Evolutionary conservation across 37 sponge, comb jelly and placozoan genomes (phyloP).

Genomic region (Bolinopsis microptera): DNA sequence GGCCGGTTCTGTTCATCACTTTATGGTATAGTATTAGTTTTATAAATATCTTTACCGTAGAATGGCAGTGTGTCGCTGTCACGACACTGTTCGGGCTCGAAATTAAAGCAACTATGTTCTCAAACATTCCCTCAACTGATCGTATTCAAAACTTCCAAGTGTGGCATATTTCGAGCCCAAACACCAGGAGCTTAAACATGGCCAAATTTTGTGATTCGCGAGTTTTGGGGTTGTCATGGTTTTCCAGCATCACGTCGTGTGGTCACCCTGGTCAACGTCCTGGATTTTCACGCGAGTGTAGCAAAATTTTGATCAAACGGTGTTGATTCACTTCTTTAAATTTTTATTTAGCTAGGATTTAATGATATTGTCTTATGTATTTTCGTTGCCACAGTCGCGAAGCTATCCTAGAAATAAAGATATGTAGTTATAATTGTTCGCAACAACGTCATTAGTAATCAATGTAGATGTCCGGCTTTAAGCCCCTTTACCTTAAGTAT

Average conservation of each 20-base stretch:
- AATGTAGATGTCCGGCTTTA: too few species aligned
- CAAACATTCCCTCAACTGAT: too few species aligned
- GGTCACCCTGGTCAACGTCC: neutral
- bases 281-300: neutral
- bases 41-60: neutral
- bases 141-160: too few species aligned
- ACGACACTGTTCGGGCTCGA: neutral
- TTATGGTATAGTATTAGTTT: neutral
- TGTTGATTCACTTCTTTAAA: neutral
- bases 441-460: too few species aligned
- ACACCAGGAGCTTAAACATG: neutral
- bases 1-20: neutral
- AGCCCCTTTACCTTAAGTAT: too few species aligned
- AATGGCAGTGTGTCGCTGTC: neutral
- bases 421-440: too few species aligned
- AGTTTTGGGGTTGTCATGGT: neutral
- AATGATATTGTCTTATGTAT: neutral
- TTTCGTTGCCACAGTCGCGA: neutral
- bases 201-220: neutral
- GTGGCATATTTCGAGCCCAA: neutral
- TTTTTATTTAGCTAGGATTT: neutral
- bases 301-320: neutral
- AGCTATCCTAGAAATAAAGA: neutral
- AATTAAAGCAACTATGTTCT: too few species aligned
- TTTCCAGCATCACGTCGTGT: too few species aligned